Percentiles rank a stretch among this genome's conserved stretches.
These are phyloP conservation scores for Lithobates pipiens DNA, from an alignment of 2,797 vertebrate species.

Conservation along the genomic window DNA sequence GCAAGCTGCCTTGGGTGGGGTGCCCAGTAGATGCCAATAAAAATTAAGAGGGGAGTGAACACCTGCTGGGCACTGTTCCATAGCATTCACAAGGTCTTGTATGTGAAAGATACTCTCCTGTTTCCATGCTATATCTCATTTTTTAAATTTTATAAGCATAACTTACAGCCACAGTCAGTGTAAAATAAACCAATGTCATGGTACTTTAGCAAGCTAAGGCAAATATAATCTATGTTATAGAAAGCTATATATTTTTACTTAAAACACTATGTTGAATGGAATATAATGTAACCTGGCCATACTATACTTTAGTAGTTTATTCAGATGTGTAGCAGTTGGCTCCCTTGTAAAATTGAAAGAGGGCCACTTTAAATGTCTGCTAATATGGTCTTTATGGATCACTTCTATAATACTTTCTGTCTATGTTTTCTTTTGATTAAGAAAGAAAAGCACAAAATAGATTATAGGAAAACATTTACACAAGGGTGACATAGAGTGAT, in stretches of 20 bases:
- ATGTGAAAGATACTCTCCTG: no score
- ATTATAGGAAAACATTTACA: slow-evolving; percentile 61
- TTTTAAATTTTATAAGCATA: neutral
- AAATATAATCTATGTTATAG: slow-evolving; percentile 43
- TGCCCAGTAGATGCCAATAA: no score
- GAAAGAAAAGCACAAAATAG: slow-evolving; percentile 57
- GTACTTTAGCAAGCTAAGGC: slow-evolving; percentile 18
- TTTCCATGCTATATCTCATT: neutral
- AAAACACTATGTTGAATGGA: slow-evolving; percentile 40
- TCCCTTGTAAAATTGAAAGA: slow-evolving; percentile 39
- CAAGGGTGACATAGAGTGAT: slow-evolving; percentile 50
- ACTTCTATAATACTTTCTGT: slow-evolving; percentile 30
- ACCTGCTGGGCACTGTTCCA: neutral
- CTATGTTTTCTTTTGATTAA: slow-evolving; percentile 61
- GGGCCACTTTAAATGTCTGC: slow-evolving; percentile 34
- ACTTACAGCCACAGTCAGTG: neutral
- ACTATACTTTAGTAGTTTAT: slow-evolving; percentile 46
- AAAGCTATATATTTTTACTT: slow-evolving; percentile 26
- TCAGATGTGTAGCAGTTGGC: slow-evolving; percentile 49
- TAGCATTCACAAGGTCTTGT: no score
- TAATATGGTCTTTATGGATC: slow-evolving; percentile 51
- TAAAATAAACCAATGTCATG: slow-evolving; percentile 8
- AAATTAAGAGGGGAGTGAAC: neutral
- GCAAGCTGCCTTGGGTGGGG: neutral
- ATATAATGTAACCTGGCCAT: slow-evolving; percentile 25